Evolutionary conservation across 2,888 invertebrate genomes (phyloP), one percentile per base, ranked within the genome.

Genomic region (Dicycla oo): DNA sequence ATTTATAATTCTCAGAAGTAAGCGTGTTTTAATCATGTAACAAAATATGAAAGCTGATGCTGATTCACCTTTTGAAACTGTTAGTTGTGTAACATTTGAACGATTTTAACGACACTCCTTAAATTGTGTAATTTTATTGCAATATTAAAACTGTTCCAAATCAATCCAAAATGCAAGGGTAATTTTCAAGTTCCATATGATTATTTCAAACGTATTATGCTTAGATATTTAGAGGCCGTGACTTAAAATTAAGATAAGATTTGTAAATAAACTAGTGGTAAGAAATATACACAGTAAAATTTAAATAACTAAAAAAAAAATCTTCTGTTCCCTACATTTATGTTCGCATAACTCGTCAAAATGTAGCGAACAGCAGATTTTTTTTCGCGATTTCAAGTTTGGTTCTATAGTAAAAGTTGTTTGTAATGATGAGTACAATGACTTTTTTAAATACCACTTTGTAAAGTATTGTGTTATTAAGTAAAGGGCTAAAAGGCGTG

Each of bases 201-300:
- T 53, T 69, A 34, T 45, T 0, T 40, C 5, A 20, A 43, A 30
- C 3, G 4, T 49, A 40, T 30, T 0, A 30, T n/a, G 5, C n/a
- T 38, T 38, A 7, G 8, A 23, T 34, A 18, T 26, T 34, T 2
- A 30, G 11, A 38, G 18, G 23, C n/a, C n/a, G 11, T 79, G 54
- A 68, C 45, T 57, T 51, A n/a, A 63, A 61, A 54, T 38, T 45
- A 34, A 51, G 34, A 30, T 63, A 73, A 68, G 60, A 65, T 70
- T 69, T 83, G 82, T 83, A 83, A 64, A 81, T 82, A 82, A 49
- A 72, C 8, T 72, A 69, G 13, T 26, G 15, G 0, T 81, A 75
- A 75, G 56, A 3, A n/a, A n/a, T n/a, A n/a, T n/a, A n/a, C n/a
- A n/a, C n/a, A n/a, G n/a, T n/a, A n/a, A n/a, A n/a, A n/a, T n/a